Evolutionary conservation across 2,113 vertebrate genomes (phyloP), one percentile per base, ranked within the genome.

Genomic region (Ptyas mucosa): DNA sequence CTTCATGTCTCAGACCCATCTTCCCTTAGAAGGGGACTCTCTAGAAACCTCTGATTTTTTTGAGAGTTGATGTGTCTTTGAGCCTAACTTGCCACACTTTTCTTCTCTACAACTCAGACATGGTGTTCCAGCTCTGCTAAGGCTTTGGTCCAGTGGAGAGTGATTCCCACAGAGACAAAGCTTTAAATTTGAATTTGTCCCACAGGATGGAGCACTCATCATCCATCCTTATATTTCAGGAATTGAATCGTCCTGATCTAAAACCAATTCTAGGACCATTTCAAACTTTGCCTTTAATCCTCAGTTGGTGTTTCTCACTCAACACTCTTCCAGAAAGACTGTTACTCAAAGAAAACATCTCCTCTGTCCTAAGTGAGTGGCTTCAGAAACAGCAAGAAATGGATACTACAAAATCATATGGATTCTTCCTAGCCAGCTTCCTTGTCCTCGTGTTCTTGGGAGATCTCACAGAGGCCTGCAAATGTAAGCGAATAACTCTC

Each of bases 401-500:
- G 64, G 64, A 69, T n/a, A 6, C 64, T n/a, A 69, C 29, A 69
- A 69, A 69, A 69, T 2, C 12, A 69, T 4, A 69, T 69, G 64
- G 11, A 69, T 15, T 15, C 14, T 69, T 34, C 29, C 64, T n/a
- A n/a, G 64, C 29, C 29, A 69, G 29, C 29, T 34, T 69, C 5
- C 64, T 69, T 34, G 12, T 69, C 29, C 64, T 69, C 64, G 1
- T 69, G 29, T 29, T 69, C 64, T 34, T 69, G 1, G 64, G 29
- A 2, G 29, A 15, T 15, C 12, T 69, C 64, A 69, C 29, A 15
- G 64, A 69, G 64, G 29, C 29, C 64, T 69, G 64, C 12, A 2
- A 0, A 14, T 69, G 64, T n/a, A 2, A 0, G 0, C 2, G 0
- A 34, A 0, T 2, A 69, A 0, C 12, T 69, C 64, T 69, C 12